Conservation (phyloP, 2,113 vertebrate genomes). For the Periophthalmus modestus region DNA sequence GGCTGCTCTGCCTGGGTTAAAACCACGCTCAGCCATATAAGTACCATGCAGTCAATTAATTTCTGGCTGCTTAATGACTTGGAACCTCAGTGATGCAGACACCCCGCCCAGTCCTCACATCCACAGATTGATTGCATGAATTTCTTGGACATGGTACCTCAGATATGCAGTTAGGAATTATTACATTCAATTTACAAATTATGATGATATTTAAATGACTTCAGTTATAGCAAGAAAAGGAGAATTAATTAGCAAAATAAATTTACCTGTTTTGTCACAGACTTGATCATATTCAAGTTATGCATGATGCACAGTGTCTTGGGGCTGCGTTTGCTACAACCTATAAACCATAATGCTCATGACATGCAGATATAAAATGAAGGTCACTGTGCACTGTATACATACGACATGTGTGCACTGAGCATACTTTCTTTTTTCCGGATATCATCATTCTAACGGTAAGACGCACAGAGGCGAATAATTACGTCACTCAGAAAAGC, state of each 20-base stretch:
- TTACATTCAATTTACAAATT: conserved; percentile 61
- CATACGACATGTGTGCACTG: conserved; percentile 45
- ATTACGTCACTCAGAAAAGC: conserved; percentile 75
- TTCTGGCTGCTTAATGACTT: conserved; percentile 79
- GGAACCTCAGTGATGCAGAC: conserved; percentile 68
- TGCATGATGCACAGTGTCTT: conserved; percentile 27
- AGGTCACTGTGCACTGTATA: conserved; percentile 62
- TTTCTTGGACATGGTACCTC: conserved; percentile 65
- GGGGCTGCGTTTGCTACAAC: conserved; percentile 56
- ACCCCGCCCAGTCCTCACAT: conserved; percentile 59
- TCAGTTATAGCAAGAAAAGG: conserved; percentile 15
- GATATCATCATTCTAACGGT: conserved; percentile 71
- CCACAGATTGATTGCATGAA: conserved; percentile 69
- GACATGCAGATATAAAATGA: conserved; percentile 59
- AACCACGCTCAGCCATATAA: conserved; percentile 70
- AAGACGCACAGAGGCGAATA: conserved; percentile 65
- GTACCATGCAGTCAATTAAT: conserved; percentile 78
- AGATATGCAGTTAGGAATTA: conserved; percentile 49
- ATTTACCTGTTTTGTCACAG: conserved; percentile 6
- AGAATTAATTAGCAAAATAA: not conserved
- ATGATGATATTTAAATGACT: conserved; percentile 40
- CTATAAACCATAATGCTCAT: conserved; percentile 63
- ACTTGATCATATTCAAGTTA: conserved; percentile 16
- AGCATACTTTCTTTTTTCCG: conserved; percentile 31
- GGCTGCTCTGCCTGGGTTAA: conserved; percentile 66